These are phyloP conservation scores for Rotaria magnacalcarata DNA, from an alignment of 2,888 invertebrate species.

Conservation along the genomic window DNA sequence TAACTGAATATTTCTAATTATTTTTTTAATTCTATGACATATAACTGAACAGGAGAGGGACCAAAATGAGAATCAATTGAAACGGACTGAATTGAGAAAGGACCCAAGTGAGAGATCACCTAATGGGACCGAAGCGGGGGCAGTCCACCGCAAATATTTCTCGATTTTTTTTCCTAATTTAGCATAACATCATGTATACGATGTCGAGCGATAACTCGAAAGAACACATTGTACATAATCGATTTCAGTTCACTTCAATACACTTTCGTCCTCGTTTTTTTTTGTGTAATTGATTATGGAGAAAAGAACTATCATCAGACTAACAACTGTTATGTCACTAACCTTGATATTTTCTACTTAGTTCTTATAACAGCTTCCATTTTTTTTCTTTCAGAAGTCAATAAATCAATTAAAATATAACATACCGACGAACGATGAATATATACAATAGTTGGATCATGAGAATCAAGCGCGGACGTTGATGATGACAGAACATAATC, in stretches of 20 bases:
- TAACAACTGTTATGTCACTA: neutral
- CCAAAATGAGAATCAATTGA: too few relatives aligned
- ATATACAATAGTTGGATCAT: slow-evolving; percentile 1
- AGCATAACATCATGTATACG: neutral
- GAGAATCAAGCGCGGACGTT: neutral
- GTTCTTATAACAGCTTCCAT: too few relatives aligned
- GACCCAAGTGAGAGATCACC: too few relatives aligned
- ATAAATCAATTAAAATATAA: neutral
- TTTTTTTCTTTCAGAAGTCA: too few relatives aligned
- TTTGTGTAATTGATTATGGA: neutral
- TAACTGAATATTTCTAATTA: too few relatives aligned
- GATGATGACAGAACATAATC: neutral
- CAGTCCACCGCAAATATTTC: neutral
- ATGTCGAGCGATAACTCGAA: neutral
- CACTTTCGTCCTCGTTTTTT: neutral
- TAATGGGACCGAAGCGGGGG: too few relatives aligned
- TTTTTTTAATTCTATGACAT: too few relatives aligned
- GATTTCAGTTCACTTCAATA: neutral
- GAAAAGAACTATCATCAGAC: neutral
- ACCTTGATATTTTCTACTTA: neutral
- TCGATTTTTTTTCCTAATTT: neutral
- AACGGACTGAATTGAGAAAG: too few relatives aligned
- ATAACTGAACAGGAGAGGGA: too few relatives aligned
- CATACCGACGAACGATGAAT: slow-evolving; percentile 18
- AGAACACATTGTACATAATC: neutral